phyloP scores from a whole-genome alignment of 2,797 vertebrate species.

The Phrynocephalus forsythii region DNA sequence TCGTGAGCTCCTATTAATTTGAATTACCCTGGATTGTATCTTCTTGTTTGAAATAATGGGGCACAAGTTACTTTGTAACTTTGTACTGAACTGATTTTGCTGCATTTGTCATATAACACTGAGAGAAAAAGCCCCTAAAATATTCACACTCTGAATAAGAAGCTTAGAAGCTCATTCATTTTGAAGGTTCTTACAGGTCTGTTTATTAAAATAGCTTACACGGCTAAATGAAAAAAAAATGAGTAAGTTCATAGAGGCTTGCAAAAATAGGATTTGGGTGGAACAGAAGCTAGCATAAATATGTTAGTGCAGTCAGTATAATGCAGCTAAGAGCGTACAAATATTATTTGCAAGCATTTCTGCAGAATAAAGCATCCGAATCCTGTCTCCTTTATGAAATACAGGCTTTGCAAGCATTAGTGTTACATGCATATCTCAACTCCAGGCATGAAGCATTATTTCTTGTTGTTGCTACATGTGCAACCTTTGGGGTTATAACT shows the following conservation, averaged over 20 bases:
- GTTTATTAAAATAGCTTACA: constrained; percentile 39
- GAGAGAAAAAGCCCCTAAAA: neutral
- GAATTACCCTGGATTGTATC: neutral
- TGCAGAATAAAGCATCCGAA: constrained; percentile 13
- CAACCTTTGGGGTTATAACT: neutral
- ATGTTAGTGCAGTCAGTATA: constrained; percentile 16
- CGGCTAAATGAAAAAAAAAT: constrained; percentile 45
- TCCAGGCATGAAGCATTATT: neutral
- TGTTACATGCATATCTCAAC: neutral
- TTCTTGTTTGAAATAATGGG: constrained; percentile 6
- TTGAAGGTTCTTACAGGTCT: constrained; percentile 22
- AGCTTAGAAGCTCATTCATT: constrained; percentile 23
- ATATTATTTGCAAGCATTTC: constrained; percentile 25
- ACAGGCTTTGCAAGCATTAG: neutral
- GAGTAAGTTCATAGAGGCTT: constrained; percentile 13
- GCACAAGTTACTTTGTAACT: neutral
- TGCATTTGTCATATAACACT: constrained; percentile 3
- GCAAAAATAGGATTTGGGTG: constrained; percentile 37
- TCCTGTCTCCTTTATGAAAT: neutral
- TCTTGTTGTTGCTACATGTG: neutral
- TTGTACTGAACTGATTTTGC: constrained; percentile 21
- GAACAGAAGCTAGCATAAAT: constrained; percentile 36
- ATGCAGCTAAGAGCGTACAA: constrained; percentile 5
- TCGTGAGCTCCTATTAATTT: neutral
- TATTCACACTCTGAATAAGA: constrained; percentile 11